Conservation (phyloP, 1,140 invertebrate genomes). For the Platyscapa corneri region DNA sequence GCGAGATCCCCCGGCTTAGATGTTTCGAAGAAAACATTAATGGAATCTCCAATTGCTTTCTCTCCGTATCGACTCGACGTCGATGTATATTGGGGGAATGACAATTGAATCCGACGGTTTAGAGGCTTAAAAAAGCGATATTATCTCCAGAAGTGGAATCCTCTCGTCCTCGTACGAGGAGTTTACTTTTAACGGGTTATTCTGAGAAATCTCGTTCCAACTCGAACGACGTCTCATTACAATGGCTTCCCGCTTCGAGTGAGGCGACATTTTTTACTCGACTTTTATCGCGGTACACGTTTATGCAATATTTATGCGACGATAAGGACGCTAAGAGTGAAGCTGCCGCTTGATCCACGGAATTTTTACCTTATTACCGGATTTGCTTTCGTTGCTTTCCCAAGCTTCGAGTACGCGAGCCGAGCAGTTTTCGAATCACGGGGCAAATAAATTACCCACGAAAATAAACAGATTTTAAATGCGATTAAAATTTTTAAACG, state of each 20-base stretch:
- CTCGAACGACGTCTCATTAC: neutral
- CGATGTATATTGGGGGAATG: neutral
- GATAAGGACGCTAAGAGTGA: neutral
- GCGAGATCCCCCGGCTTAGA: neutral
- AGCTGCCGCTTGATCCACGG: too few relatives aligned
- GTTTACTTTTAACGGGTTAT: neutral
- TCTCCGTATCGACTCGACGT: neutral
- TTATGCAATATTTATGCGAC: neutral
- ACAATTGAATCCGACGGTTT: neutral
- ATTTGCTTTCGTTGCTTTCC: too few relatives aligned
- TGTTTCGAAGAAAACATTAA: conserved; percentile 23
- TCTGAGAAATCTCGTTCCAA: neutral
- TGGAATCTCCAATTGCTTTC: neutral
- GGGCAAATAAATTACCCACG: neutral
- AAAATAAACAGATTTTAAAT: too few relatives aligned
- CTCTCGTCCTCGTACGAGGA: neutral
- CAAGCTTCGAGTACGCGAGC: neutral
- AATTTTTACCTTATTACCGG: too few relatives aligned
- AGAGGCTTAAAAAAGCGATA: neutral
- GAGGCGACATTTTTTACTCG: too few relatives aligned
- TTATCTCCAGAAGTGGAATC: neutral
- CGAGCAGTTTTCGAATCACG: neutral
- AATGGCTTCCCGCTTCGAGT: neutral
- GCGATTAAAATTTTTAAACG: neutral
- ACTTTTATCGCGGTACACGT: neutral